Conservation (phyloP, 2,797 vertebrate genomes). For the Acanthornis magna region DNA sequence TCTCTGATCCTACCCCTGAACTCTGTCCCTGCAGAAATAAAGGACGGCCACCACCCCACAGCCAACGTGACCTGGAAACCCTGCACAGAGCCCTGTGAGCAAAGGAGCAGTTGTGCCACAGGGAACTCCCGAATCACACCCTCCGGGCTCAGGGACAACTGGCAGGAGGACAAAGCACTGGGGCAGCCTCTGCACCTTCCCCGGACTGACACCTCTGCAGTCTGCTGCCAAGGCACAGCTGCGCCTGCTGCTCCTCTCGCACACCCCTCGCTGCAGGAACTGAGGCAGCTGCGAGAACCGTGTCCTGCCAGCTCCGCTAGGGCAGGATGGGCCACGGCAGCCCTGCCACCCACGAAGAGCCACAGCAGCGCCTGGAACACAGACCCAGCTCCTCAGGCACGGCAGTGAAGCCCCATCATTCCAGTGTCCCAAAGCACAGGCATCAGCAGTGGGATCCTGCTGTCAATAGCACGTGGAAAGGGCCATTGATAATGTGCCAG, state of each 20-base stretch:
- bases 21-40: background rate
- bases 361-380: background rate
- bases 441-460: background rate
- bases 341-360: background rate
- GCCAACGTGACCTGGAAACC: background rate
- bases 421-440: background rate
- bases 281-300: background rate
- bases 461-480: background rate
- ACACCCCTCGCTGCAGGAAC: background rate
- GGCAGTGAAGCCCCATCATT: background rate
- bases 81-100: background rate
- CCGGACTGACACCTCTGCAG: background rate
- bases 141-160: background rate
- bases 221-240: background rate
- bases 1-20: background rate
- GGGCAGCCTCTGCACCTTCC: background rate
- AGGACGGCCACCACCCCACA: background rate
- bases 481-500: background rate
- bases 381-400: background rate
- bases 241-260: background rate
- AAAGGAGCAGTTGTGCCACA: background rate
- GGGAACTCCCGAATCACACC: slow-evolving; percentile 14
- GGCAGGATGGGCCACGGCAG: background rate
- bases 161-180: background rate
- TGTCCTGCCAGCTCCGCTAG: background rate